Conservation (phyloP, 1,140 invertebrate species). For the Maniola jurtina region DNA sequence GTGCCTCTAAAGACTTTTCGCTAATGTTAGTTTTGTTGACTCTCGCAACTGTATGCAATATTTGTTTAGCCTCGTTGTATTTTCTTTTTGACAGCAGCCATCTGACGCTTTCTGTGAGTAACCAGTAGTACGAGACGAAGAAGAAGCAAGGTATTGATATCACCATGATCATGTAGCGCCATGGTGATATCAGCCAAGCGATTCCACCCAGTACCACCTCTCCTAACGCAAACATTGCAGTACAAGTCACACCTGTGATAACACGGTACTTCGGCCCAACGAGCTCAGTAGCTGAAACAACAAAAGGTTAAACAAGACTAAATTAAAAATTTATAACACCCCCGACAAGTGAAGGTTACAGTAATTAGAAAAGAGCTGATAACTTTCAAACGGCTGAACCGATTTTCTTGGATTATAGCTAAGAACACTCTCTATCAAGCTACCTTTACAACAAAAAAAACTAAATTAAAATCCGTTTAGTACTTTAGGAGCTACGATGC, state of each 20-base stretch:
- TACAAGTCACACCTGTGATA: constrained; percentile 83
- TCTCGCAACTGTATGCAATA: constrained; percentile 81
- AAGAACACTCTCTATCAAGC: too few species aligned
- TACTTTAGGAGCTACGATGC: too few species aligned
- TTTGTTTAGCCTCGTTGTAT: constrained; percentile 81
- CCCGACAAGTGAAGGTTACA: too few species aligned
- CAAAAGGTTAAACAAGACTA: neutral
- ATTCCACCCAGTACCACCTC: constrained; percentile 83
- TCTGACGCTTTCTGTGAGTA: constrained; percentile 83
- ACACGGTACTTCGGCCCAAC: constrained; percentile 86
- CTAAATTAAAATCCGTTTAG: too few species aligned
- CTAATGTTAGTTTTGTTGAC: constrained; percentile 82
- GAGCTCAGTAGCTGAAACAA: constrained; percentile 85
- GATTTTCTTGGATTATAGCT: too few species aligned
- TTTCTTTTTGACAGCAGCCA: constrained; percentile 87
- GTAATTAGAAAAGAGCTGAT: too few species aligned
- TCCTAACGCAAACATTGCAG: constrained; percentile 86
- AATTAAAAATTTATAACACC: too few species aligned
- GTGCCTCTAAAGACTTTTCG: constrained; percentile 78
- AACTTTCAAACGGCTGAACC: too few species aligned
- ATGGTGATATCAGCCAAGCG: constrained; percentile 84
- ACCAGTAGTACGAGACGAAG: constrained; percentile 81
- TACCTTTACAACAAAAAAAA: too few species aligned
- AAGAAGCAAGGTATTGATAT: constrained; percentile 84
- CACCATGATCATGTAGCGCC: constrained; percentile 84